Base-by-base conservation (phyloP, 2,113 vertebrate genomes). In the Anhinga rufa region DNA sequence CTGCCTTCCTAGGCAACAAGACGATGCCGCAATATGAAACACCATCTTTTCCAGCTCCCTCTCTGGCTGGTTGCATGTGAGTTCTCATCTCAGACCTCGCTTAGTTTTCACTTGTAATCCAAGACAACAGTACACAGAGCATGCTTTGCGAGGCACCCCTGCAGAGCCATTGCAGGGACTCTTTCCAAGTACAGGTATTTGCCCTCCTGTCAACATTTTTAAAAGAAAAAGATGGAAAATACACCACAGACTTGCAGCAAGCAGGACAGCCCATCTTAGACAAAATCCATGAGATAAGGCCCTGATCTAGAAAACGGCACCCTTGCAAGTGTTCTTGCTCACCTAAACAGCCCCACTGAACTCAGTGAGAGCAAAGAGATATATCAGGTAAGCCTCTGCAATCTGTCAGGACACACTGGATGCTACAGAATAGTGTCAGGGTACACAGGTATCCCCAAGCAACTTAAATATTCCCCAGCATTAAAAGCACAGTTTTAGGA, bases 31-130 rank as follows among this genome's bases (percentile, higher is more conserved):
- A 61, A 49, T 42, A 58, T 4, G 3, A 61, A 71, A 55, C 14
- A 10, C 18, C 25, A 52, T 12, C 34, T 55, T 68, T 46, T 61
- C 54, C 34, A 88, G 3, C 29, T 61, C 32, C 17, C 34, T 20
- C 20, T 14, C 24, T 38, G 22, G 24, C 48, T 38, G 42, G 16
- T 26, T 61, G 9, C n/a, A 57, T 7, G 18, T 0, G 1, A 64
- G 29, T 25, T 62, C 61, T 64, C 48, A 64, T 14, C 14, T 1
- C 3, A 69, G 49, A 46, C 34, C 16, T 74, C 14, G n/a, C 19
- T 68, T 57, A 62, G 24, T 38, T 69, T 57, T 74, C 66, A 46
- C 13, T 17, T 57, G 24, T 85, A 64, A 64, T 34, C 17, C 18
- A 40, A 57, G 29, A n/a, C 31, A 36, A 25, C 9, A 14, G 9